phyloP scores from a whole-genome alignment of 2,888 invertebrate genomes.

The Archips crataeganus region DNA sequence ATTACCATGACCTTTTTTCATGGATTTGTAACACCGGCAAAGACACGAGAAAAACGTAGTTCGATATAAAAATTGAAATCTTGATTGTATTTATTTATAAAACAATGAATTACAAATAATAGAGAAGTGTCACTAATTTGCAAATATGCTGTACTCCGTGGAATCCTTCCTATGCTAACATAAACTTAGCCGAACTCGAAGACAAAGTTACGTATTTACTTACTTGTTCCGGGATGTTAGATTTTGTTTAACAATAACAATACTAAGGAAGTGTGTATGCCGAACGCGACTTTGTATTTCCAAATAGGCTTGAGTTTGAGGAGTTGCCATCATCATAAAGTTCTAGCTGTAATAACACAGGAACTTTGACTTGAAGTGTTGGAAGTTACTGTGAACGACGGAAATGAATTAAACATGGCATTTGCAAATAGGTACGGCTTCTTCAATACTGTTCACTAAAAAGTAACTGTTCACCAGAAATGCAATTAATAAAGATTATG shows the following conservation, averaged over 20 bases:
- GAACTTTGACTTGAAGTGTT: constrained; percentile 7
- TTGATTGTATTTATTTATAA: too few relatives aligned
- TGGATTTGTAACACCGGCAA: too few relatives aligned
- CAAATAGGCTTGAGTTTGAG: constrained; percentile 8
- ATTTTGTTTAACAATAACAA: constrained; percentile 37
- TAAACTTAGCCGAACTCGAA: neutral
- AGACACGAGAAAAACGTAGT: too few relatives aligned
- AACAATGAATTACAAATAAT: too few relatives aligned
- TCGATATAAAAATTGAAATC: too few relatives aligned
- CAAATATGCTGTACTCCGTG: neutral
- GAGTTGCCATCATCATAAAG: constrained; percentile 1
- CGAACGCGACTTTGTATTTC: constrained; percentile 15
- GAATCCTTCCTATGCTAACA: neutral
- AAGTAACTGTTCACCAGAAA: too few relatives aligned
- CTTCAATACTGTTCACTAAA: neutral
- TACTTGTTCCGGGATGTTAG: constrained; percentile 31
- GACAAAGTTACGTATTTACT: constrained; percentile 30
- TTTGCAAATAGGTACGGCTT: neutral
- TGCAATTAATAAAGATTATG: neutral
- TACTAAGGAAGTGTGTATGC: constrained; percentile 14
- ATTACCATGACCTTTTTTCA: too few relatives aligned
- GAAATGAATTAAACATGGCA: neutral
- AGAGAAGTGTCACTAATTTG: neutral
- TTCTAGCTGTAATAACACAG: constrained; percentile 7
- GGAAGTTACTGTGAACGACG: neutral